Evolutionary conservation across 2,888 invertebrate species (phyloP).

Genomic region (Drosophila rellima): DNA sequence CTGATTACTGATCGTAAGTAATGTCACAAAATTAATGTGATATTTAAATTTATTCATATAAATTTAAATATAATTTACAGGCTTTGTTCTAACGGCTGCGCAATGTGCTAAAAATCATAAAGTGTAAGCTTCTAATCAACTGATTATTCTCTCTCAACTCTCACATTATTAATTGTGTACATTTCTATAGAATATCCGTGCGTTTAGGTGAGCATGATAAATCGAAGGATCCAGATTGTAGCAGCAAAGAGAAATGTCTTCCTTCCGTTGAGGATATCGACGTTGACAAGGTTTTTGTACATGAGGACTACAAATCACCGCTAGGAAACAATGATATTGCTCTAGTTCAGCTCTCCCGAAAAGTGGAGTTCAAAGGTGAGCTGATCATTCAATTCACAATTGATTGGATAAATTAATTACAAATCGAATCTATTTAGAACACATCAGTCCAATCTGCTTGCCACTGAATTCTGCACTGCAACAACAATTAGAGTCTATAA

Average conservation of each 20-base stretch:
- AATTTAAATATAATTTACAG: not conserved
- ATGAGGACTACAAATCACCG: not conserved
- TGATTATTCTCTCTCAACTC: not conserved
- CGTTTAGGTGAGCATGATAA: conserved; percentile 23
- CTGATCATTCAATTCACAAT: not conserved
- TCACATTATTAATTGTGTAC: not conserved
- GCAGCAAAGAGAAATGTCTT: not conserved
- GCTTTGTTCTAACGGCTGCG: conserved; percentile 24
- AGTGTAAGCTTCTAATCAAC: conserved; percentile 10
- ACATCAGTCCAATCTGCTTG: conserved; percentile 35
- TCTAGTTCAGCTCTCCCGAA: conserved; percentile 17
- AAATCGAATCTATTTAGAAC: conserved; percentile 4
- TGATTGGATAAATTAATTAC: not conserved
- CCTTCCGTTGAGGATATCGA: conserved; percentile 6
- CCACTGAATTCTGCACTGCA: conserved; percentile 24
- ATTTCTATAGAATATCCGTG: not conserved
- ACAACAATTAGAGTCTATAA: not conserved
- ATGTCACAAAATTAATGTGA: fast-evolving
- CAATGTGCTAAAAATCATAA: not conserved
- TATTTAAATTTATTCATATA: not conserved
- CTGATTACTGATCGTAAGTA: conserved; percentile 32
- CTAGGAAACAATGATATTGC: conserved; percentile 20
- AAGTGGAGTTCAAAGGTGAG: conserved; percentile 22
- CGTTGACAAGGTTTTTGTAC: conserved; percentile 4
- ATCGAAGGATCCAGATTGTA: conserved; percentile 6